These are phyloP conservation scores for Drosophila mimica DNA, from an alignment of 2,888 invertebrate genomes.

Conservation along the genomic window DNA sequence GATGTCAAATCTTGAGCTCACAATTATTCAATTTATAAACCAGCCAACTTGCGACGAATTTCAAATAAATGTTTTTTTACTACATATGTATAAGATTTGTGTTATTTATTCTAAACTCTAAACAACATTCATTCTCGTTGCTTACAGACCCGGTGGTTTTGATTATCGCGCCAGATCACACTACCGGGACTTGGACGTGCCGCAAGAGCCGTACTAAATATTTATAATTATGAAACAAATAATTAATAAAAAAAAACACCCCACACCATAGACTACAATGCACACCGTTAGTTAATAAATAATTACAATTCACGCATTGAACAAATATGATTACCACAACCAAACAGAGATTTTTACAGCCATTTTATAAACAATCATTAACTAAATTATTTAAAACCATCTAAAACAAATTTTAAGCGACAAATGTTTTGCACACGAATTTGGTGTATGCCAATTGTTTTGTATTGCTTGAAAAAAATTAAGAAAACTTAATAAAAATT, in stretches of 20 bases:
- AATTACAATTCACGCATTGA: conserved; percentile 26
- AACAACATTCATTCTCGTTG: conserved; percentile 82
- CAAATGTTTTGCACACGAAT: conserved; percentile 16
- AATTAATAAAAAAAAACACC: background rate
- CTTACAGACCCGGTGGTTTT: conserved; percentile 89
- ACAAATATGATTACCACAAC: conserved; percentile 17
- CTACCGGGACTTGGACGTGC: conserved; percentile 97
- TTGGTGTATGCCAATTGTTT: conserved; percentile 29
- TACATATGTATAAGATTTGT: conserved; percentile 41
- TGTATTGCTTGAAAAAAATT: conserved; percentile 35
- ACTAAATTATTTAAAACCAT: conserved; percentile 24
- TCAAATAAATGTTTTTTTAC: conserved; percentile 58
- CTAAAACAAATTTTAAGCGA: background rate
- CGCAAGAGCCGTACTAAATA: conserved; percentile 89
- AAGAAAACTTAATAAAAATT: conserved; percentile 47
- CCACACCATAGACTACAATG: conserved; percentile 30
- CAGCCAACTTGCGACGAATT: conserved; percentile 26
- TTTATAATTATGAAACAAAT: background rate
- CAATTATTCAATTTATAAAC: conserved; percentile 8
- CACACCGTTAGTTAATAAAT: conserved; percentile 28
- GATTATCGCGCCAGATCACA: conserved; percentile 96
- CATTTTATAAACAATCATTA: conserved; percentile 7
- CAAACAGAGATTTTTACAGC: conserved; percentile 14
- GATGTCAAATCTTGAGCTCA: conserved; percentile 6
- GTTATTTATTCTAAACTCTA: conserved; percentile 56